Percentiles rank a stretch among this genome's conserved stretches.
Evolutionary conservation across 2,888 invertebrate species (phyloP).

Genomic region (Acleris literana): DNA sequence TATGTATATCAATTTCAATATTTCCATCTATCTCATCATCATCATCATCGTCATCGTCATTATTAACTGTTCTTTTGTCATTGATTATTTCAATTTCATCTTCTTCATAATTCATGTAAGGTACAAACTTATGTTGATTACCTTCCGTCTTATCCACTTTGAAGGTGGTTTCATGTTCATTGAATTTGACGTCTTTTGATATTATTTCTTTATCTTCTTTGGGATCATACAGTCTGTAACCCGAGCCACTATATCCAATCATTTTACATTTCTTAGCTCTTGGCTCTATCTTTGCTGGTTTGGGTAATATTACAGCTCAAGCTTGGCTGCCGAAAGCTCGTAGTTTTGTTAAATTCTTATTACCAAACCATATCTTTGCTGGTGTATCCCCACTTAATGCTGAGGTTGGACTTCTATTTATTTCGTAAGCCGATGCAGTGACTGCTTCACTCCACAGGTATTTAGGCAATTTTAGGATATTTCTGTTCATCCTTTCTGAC

Average conservation of each 20-base stretch:
- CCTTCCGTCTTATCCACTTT: too few species aligned
- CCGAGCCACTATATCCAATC: slow-evolving; percentile 13
- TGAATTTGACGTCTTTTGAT: too few species aligned
- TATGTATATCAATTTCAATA: too few species aligned
- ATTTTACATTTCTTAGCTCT: slow-evolving; percentile 17
- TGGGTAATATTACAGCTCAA: slow-evolving; percentile 11
- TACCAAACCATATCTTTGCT: not conserved
- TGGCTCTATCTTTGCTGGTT: slow-evolving; percentile 17
- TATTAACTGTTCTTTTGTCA: too few species aligned
- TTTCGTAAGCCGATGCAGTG: slow-evolving; percentile 1
- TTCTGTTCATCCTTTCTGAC: too few species aligned
- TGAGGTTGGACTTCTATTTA: slow-evolving; percentile 11
- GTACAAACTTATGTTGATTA: too few species aligned
- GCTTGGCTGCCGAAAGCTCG: slow-evolving; percentile 9
- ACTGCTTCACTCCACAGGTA: not conserved
- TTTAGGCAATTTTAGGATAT: too few species aligned
- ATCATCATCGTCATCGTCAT: too few species aligned
- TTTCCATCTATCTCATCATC: too few species aligned
- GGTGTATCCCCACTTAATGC: slow-evolving; percentile 11
- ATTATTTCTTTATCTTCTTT: not conserved
- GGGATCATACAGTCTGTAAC: slow-evolving; percentile 17
- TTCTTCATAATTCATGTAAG: too few species aligned
- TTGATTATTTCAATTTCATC: too few species aligned
- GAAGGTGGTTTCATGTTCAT: too few species aligned
- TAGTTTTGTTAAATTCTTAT: slow-evolving; percentile 7